These are phyloP conservation scores for Bhutanitis thaidina DNA, from an alignment of 2,888 invertebrate species.

Conservation along the genomic window DNA sequence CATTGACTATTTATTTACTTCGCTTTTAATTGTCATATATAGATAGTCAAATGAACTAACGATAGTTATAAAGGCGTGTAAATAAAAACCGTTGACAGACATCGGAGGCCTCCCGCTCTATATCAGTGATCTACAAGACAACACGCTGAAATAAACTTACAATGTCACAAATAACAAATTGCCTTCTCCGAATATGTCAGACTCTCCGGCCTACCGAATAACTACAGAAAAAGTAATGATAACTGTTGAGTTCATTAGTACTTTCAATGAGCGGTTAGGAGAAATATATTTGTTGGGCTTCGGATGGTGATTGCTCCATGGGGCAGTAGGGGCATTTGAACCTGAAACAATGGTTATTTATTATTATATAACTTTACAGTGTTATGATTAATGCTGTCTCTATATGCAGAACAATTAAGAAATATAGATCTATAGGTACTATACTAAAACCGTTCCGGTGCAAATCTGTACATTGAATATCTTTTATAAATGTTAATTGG, in stretches of 20 bases:
- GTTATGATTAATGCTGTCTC: too few relatives aligned
- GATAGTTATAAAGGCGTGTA: not conserved
- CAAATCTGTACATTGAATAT: too few relatives aligned
- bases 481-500: too few relatives aligned
- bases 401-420: too few relatives aligned
- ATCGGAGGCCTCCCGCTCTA: not conserved
- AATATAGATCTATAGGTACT: too few relatives aligned
- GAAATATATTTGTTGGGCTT: constrained; percentile 96
- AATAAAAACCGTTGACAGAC: not conserved
- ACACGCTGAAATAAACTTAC: constrained; percentile 3
- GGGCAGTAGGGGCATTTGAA: constrained; percentile 99
- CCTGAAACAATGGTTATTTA: constrained; percentile 76
- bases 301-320: constrained; percentile 95
- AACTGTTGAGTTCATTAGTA: too few relatives aligned
- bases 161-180: not conserved
- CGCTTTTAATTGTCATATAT: constrained; percentile 10
- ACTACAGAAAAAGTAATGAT: not conserved
- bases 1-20: not conserved
- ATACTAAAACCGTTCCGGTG: too few relatives aligned
- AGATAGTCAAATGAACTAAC: constrained; percentile 2
- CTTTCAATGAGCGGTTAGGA: constrained; percentile 65
- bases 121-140: constrained; percentile 1
- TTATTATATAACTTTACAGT: too few relatives aligned
- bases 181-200: not conserved
- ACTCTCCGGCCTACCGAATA: not conserved